Base-by-base conservation (phyloP, 2,888 invertebrate genomes). In the Melanargia galathea region DNA sequence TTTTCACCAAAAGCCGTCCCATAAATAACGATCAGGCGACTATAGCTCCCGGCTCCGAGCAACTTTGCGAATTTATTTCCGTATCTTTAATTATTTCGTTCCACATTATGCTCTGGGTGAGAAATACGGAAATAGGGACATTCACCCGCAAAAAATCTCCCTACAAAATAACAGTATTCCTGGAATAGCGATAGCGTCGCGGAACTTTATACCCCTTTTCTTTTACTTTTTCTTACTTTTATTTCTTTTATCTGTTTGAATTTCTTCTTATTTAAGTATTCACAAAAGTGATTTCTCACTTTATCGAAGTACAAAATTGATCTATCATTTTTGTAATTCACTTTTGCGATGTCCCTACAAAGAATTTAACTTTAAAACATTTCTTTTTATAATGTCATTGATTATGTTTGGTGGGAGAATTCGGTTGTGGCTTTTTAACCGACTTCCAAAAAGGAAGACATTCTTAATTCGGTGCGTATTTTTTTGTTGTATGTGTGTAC, bases 1-100 rank as follows among this genome's bases (percentile, higher is more conserved):
- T 62, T 65, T 59, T 62, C 64, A 62, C 35, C 20, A 22, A 51
- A 65, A 49, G 62, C 46, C 48, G 26, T 43, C 35, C 54, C 62
- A 59, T 65, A 65, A 65, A 65, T 62, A 48, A 62, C 65, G 62
- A 62, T 65, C 49, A 55, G 35, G 40, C 54, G 30, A 48, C 58
- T 49, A 55, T 46, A 38, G 38, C 24, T 43, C 40, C 24, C 58
- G 43, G 49, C 38, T 60, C 56, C 30, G 26, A 20, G 46, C 52
- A 60, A 60, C 51, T 64, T 60, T 38, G n/a, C 20, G 30, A 46
- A 52, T 64, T 60, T 64, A 60, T 64, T 49, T 22, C 45, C 55
- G 13, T 51, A 56, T 20, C 43, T 59, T 55, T 56, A 54, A 63
- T 63, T 60, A 63, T 60, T 60, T 30, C 51, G 30, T 49, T 49